Evolutionary conservation across 64 coral and sea anemone genomes (phyloP).

Genomic region (Montipora capricornis): DNA sequence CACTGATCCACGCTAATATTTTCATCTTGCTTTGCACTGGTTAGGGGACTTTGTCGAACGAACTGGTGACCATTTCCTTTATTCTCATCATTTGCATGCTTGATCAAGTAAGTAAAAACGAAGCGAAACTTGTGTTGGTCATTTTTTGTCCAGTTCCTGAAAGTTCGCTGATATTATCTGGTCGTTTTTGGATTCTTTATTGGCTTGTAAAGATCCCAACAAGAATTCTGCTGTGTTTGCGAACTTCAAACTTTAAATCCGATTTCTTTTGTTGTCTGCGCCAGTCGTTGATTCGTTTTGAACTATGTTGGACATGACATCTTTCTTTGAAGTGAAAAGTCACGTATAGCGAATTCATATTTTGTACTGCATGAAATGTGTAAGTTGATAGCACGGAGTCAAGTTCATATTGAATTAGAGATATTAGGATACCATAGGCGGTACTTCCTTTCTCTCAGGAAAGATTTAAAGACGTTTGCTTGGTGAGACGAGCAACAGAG

Average conservation of each 20-base stretch:
- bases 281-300: too few relatives aligned
- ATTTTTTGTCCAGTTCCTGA: too few relatives aligned
- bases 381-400: not conserved
- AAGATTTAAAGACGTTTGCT: not conserved
- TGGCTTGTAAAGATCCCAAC: not conserved
- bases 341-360: not conserved
- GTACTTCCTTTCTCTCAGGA: not conserved
- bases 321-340: not conserved
- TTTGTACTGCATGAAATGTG: conserved; percentile 4
- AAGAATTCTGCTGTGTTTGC: not conserved
- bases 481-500: not conserved
- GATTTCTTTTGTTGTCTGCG: too few relatives aligned
- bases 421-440: not conserved
- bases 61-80: too few relatives aligned
- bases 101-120: not conserved
- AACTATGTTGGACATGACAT: not conserved
- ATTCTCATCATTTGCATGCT: not conserved
- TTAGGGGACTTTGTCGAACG: too few relatives aligned
- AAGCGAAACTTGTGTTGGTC: not conserved
- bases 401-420: not conserved
- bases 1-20: too few relatives aligned
- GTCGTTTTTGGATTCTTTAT: not conserved
- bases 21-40: too few relatives aligned
- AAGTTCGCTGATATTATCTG: too few relatives aligned
- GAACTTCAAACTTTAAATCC: not conserved